Base-by-base conservation (phyloP, 1,140 invertebrate species). In the Augochlora pura region DNA sequence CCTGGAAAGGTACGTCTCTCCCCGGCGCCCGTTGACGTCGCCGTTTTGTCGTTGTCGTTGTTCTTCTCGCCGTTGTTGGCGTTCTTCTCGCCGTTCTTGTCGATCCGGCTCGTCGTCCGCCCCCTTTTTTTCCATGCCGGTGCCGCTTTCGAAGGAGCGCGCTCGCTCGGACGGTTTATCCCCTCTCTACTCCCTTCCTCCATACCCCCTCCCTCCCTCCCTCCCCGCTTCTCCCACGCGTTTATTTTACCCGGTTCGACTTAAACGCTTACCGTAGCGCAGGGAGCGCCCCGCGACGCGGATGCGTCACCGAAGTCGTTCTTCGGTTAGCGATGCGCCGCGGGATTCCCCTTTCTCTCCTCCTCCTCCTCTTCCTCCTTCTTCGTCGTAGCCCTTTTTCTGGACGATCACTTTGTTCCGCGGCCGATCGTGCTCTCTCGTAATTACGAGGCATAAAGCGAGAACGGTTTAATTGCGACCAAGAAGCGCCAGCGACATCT, bases 161-260 rank as follows among this genome's bases (percentile, higher is more conserved):
- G 85, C 86, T 87, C 84, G 86, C 80, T 86, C 85, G 84, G 77
- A 85, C 84, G 83, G 87, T 88, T 88, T 81, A 76, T 69, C 63
- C 27, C 68, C 72, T 32, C 32, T 4, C 32, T 4, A 1, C 4
- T 4, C 32, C 1, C 32, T 32, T n/a, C n/a, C n/a, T n/a, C n/a
- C 32, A 2, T 32, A n/a, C n/a, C n/a, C 32, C 32, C 32, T 4
- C 32, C 4, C 32, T n/a, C n/a, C n/a, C n/a, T 32, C 32, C 32
- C 32, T 4, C 32, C 4, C 32, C 32, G 32, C 32, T 32, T n/a
- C n/a, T n/a, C n/a, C n/a, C 32, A 2, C 32, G 4, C 73, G 85
- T 77, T 86, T 81, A 67, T 85, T 83, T 80, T 73, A 32, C 70
- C 74, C 82, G 64, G 82, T 82, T 83, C 42, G 32, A 39, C 27